Percentiles rank a stretch among this genome's conserved stretches.
phyloP scores from a whole-genome alignment of 2,113 vertebrate genomes.

The Triplophysa dalaica region DNA sequence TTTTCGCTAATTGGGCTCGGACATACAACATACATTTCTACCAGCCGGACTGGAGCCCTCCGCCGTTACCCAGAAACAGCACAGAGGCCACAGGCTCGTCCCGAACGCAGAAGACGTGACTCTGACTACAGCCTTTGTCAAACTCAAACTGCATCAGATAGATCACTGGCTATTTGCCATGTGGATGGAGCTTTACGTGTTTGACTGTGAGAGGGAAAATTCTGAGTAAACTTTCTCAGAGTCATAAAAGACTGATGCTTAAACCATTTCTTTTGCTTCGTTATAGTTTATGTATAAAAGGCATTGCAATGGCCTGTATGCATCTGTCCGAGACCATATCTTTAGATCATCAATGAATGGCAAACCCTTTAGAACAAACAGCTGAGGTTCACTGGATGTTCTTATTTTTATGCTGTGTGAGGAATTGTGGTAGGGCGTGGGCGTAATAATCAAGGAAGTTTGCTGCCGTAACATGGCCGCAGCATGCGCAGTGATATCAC shows the following conservation, averaged over 20 bases:
- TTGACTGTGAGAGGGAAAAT: not conserved
- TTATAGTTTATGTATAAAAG: not conserved
- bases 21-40: constrained; percentile 94
- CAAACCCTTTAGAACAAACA: not conserved
- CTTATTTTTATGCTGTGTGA: not conserved
- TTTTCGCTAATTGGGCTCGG: constrained; percentile 94
- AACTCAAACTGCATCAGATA: not conserved
- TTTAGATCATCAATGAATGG: not conserved
- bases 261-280: constrained; percentile 19
- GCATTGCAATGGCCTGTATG: not conserved
- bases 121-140: constrained; percentile 2
- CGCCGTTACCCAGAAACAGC: constrained; percentile 66
- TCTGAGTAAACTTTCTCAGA: not conserved
- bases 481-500: too few relatives aligned
- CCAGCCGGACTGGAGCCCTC: constrained; percentile 93
- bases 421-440: not conserved
- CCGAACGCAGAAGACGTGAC: constrained; percentile 60
- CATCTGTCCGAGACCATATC: not conserved
- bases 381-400: not conserved
- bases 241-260: not conserved
- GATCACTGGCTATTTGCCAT: constrained; percentile 20
- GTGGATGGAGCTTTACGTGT: constrained; percentile 7
- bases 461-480: too few relatives aligned
- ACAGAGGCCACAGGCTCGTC: not conserved
- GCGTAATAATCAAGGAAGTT: too few relatives aligned